phyloP scores from a whole-genome alignment of 2,797 vertebrate species.

The Cyclopterus lumpus region DNA sequence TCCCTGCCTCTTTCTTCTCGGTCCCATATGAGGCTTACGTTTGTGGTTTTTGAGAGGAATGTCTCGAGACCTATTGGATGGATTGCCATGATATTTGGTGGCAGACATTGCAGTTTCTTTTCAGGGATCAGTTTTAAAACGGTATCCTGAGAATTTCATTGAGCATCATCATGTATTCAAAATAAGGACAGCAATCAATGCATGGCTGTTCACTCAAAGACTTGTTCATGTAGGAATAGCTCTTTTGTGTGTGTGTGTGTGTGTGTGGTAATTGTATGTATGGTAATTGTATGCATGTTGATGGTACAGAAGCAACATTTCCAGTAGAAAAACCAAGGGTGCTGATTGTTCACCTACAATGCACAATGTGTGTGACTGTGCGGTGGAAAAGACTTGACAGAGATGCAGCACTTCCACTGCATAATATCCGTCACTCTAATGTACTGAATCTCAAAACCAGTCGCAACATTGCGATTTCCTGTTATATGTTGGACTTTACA shows the following conservation, averaged over 20 bases:
- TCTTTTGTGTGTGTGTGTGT: neutral
- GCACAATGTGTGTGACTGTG: conserved; percentile 3
- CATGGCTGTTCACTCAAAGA: neutral
- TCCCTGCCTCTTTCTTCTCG: neutral
- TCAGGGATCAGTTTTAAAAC: neutral
- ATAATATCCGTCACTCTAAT: neutral
- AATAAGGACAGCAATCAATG: neutral
- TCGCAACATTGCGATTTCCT: neutral
- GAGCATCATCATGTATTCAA: neutral
- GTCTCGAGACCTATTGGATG: neutral
- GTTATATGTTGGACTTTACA: neutral
- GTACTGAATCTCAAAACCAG: neutral
- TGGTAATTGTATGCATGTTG: neutral
- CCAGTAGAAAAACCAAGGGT: neutral
- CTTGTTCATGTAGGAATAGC: neutral
- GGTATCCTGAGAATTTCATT: neutral
- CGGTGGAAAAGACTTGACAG: neutral
- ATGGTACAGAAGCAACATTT: conserved; percentile 19
- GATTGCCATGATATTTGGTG: neutral
- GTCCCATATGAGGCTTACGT: neutral
- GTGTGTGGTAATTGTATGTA: too few species aligned
- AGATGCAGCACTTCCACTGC: neutral
- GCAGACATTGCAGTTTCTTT: neutral
- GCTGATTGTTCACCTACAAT: neutral
- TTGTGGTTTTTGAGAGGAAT: neutral